Evolutionary conservation across 2,888 invertebrate species (phyloP).

Genomic region (Phlogophora meticulosa): DNA sequence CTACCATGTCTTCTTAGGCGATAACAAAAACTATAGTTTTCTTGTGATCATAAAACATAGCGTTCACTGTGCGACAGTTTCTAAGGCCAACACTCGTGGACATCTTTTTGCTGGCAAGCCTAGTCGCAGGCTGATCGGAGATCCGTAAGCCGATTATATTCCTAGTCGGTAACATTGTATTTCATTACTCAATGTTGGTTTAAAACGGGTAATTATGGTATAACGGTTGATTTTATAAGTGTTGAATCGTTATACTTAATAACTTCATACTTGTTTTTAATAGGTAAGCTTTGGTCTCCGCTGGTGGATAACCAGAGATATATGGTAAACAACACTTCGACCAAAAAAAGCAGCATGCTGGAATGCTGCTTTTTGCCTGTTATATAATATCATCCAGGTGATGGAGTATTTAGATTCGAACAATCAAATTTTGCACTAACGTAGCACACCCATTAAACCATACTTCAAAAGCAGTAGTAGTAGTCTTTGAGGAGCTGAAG

Average conservation of each 20-base stretch:
- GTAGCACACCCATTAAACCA: no score
- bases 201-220: neutral
- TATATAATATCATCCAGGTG: no score
- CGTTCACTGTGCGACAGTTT: constrained; percentile 60
- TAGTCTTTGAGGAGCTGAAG: no score
- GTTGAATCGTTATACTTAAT: neutral
- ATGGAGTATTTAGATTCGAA: no score
- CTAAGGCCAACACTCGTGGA: constrained; percentile 71
- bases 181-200: constrained; percentile 24
- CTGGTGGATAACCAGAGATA: no score
- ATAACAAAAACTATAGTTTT: constrained; percentile 14
- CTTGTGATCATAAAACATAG: constrained; percentile 35
- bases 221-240: constrained; percentile 31
- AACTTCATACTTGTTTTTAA: no score
- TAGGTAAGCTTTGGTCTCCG: no score
- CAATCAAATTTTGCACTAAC: no score
- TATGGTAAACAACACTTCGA: no score
- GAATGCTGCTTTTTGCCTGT: no score
- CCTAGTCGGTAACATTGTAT: constrained; percentile 47
- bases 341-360: no score
- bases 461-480: no score
- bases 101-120: constrained; percentile 78
- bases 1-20: neutral
- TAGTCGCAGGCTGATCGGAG: constrained; percentile 76
- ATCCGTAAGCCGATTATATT: constrained; percentile 64